Base-by-base conservation (phyloP, 2,888 invertebrate genomes). In the Trilocha varians region DNA sequence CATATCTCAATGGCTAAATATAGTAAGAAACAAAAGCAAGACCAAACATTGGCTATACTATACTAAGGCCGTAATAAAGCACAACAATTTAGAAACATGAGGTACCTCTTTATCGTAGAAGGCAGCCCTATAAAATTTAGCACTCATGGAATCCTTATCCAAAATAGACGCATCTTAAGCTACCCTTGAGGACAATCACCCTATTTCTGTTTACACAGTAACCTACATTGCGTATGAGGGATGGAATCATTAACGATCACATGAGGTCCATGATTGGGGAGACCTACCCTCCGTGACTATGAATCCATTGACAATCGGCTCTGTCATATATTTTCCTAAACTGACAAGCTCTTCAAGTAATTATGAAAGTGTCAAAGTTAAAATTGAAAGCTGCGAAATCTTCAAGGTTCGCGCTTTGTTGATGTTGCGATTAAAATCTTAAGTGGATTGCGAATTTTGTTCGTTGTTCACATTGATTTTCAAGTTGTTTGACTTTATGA, bases 221-320 rank as follows among this genome's bases (percentile, higher is more conserved):
- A 85, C 84, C 84, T 82, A 84, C 82, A 83, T 84, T 66, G 71
- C 54, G 66, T 65, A 73, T 74, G 71, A 80, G 83, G 80, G 84
- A 82, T 73, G 70, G 71, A 68, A 76, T 79, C 84, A 78, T 82
- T 83, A 83, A 82, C 76, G 83, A 79, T 74, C 70, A 63, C 61
- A 55, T 48, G 53, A 70, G 80, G 75, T 75, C 69, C 71, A 75
- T 70, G 71, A 72, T 76, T 74, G 62, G 68, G 72, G 78, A 70
- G 70, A 54, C 58, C 55, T 57, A 69, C 79, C 77, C 83, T 83
- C 50, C 80, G 82, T 84, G 80, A 70, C 80, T 77, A 47, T 68
- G 82, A 82, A 83, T 82, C 75, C 72, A 74, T 76, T 79, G 70
- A 71, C 60, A 54, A 55, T 62, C 65, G 62, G 69, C 59, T 47